Evolutionary conservation across 1,140 invertebrate species (phyloP), one percentile per base, ranked within the genome.

Genomic region (Bombyx mori): DNA sequence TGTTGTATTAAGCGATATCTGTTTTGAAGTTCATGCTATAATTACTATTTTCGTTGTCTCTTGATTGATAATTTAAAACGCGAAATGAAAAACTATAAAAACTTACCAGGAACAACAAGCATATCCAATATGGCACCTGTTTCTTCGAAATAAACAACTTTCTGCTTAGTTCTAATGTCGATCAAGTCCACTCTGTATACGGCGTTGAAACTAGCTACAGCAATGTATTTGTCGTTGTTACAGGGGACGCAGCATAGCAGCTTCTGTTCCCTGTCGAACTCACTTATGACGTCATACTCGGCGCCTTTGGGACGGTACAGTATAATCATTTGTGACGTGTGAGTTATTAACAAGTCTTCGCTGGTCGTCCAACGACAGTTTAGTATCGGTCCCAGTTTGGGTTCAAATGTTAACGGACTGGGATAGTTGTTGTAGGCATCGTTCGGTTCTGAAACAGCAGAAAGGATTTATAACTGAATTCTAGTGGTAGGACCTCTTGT

Each of bases 301-400:
- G 73, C 67, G 0, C 77, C 79, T 6, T 59, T 71, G 3, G 63
- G 69, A 8, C 62, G 60, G 62, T 79, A 82, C 35, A 85, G 18
- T 0, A 76, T 64, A 42, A 85, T 75, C 48, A 73, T 77, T 56
- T 78, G 76, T 0, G 65, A 54, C 1, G 82, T 85, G 44, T 87
- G 81, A 0, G 79, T 65, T 9, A 85, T 71, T 0, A 87, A 56
- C 5, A 63, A 71, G 35, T 82, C 74, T n/a, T 82, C 73, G 35
- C 75, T 71, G 61, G 77, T 77, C 0, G 75, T 62, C 84, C 84
- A 87, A n/a, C 75, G 65, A 44, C 79, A 83, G 62, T 77, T 79
- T 35, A 81, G 45, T 50, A 73, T 76, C 0, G 71, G 67, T 0
- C 77, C 77, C 8, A 75, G 52, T 53, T 73, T 73, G 0, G 74